phyloP scores from a whole-genome alignment of 2,113 vertebrate genomes.

The Megaleporinus macrocephalus region DNA sequence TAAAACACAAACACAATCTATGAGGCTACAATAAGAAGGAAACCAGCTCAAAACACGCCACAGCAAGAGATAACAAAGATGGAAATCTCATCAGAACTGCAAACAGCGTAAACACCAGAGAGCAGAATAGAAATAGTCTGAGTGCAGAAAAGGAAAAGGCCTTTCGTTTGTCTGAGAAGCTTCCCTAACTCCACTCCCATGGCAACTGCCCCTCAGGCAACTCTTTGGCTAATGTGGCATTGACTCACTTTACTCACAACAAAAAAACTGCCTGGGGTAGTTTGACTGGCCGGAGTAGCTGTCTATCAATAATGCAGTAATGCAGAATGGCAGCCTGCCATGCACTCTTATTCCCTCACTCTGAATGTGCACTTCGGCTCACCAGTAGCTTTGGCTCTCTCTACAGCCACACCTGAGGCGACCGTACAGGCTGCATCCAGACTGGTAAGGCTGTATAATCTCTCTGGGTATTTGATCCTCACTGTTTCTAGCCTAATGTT shows the following conservation, averaged over 20 bases:
- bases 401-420: neutral
- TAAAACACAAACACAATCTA: neutral
- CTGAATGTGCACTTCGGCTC: neutral
- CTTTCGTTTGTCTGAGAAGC: neutral
- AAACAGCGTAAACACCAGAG: neutral
- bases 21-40: too few species aligned
- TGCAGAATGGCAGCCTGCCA: constrained; percentile 55
- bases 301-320: constrained; percentile 77
- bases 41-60: neutral
- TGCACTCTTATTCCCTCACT: neutral
- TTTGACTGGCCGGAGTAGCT: constrained; percentile 68
- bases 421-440: neutral
- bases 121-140: neutral
- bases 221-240: constrained; percentile 63
- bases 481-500: too few species aligned
- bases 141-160: neutral
- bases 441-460: constrained; percentile 40
- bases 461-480: too few species aligned
- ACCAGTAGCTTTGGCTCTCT: neutral
- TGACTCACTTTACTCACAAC: constrained; percentile 9
- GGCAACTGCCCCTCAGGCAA: constrained; percentile 76
- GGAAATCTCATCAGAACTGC: neutral
- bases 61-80: neutral
- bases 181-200: constrained; percentile 52
- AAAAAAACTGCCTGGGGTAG: constrained; percentile 5